Evolutionary conservation across 2,113 vertebrate genomes (phyloP).

Genomic region (Myotis yumanensis): DNA sequence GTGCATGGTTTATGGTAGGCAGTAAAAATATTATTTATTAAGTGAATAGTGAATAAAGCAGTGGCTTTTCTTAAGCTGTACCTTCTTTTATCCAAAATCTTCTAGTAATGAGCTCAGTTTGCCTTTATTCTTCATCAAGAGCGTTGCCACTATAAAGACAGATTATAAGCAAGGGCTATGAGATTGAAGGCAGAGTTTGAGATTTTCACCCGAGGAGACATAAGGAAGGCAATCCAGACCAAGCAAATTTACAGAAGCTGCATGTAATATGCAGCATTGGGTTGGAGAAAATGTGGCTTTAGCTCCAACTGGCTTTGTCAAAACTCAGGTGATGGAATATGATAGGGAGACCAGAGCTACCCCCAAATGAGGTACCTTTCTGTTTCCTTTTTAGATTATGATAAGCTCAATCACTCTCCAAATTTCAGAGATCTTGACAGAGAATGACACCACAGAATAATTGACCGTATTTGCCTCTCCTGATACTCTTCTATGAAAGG

Average conservation of each 20-base stretch:
- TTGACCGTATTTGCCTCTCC: neutral
- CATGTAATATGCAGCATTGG: neutral
- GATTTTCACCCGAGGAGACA: neutral
- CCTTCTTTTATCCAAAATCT: neutral
- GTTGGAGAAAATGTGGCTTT: neutral
- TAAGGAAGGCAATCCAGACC: neutral
- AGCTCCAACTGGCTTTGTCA: neutral
- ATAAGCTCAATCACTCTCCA: neutral
- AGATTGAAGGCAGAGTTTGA: neutral
- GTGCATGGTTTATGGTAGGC: rapidly evolving
- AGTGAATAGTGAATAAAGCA: neutral
- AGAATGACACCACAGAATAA: neutral
- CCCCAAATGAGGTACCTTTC: neutral
- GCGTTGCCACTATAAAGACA: neutral
- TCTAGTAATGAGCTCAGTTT: neutral
- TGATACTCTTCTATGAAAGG: neutral
- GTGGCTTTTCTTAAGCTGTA: neutral
- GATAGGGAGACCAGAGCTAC: neutral
- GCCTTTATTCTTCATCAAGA: neutral
- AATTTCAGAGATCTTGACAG: neutral
- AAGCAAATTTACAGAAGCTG: neutral
- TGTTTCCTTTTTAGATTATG: neutral
- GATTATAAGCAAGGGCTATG: neutral
- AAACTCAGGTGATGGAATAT: neutral
- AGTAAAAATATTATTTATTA: neutral